Evolutionary conservation across 2,113 vertebrate species (phyloP).

Genomic region (Percina caprodes): DNA sequence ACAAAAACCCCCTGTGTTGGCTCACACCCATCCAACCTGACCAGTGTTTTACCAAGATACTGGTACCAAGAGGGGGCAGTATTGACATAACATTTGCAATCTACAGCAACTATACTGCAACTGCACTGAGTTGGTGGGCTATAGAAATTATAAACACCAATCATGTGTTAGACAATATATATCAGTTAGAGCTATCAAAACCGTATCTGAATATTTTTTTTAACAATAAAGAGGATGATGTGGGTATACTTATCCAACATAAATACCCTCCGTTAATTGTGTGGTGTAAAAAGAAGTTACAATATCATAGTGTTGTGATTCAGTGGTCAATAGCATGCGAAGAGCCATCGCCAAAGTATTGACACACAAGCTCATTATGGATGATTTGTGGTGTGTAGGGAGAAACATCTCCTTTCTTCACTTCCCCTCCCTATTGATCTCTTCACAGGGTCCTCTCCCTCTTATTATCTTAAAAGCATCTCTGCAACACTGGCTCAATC

Average conservation of each 20-base stretch:
- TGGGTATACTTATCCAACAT: slow-evolving; percentile 6
- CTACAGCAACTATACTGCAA: background rate
- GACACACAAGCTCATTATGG: slow-evolving; percentile 78
- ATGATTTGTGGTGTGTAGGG: slow-evolving; percentile 77
- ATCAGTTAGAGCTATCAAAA: background rate
- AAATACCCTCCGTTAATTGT: background rate
- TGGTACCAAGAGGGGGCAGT: slow-evolving; percentile 68
- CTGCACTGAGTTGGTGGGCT: slow-evolving; percentile 34
- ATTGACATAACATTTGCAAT: slow-evolving; percentile 62
- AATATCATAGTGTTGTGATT: slow-evolving; percentile 38
- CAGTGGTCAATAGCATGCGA: slow-evolving; percentile 67
- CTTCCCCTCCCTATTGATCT: slow-evolving; percentile 79
- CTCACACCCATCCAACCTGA: slow-evolving; percentile 15
- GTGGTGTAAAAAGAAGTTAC: slow-evolving; percentile 41
- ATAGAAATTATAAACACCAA: slow-evolving; percentile 17
- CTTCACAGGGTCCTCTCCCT: slow-evolving; percentile 72
- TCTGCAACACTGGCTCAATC: slow-evolving; percentile 77
- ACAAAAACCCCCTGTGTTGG: slow-evolving; percentile 13
- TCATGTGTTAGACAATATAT: slow-evolving; percentile 33
- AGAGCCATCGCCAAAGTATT: slow-evolving; percentile 62
- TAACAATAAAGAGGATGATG: background rate
- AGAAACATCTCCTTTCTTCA: slow-evolving; percentile 79
- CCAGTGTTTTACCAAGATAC: slow-evolving; percentile 26
- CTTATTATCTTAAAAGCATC: slow-evolving; percentile 85
- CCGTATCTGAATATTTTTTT: slow-evolving; percentile 21